These are phyloP conservation scores for Lepilemur septentrionalis DNA, from an alignment of 2,797 vertebrate genomes.

Conservation along the genomic window DNA sequence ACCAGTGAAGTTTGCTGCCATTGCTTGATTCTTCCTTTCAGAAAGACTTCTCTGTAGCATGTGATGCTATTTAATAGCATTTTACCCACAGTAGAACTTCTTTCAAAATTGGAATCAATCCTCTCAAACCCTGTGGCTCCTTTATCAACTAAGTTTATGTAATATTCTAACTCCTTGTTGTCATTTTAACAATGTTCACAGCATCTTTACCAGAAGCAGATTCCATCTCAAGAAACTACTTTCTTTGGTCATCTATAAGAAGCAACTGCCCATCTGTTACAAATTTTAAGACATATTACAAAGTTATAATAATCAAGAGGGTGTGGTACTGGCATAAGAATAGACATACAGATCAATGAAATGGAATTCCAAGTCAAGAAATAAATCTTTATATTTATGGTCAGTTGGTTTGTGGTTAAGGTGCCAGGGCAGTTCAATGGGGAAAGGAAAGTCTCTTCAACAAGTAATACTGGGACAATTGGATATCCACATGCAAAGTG, in stretches of 20 bases:
- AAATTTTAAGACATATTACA: not conserved
- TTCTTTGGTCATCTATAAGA: not conserved
- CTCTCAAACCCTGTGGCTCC: not conserved
- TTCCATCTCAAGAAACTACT: not conserved
- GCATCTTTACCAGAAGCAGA: not conserved
- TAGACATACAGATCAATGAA: not conserved
- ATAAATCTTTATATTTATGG: not conserved
- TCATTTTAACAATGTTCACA: not conserved
- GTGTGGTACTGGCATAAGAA: not conserved
- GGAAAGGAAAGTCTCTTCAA: not conserved
- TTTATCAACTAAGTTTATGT: not conserved
- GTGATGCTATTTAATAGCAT: not conserved
- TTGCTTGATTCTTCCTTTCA: not conserved
- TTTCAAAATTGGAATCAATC: not conserved
- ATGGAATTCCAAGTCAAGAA: not conserved
- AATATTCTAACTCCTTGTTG: not conserved
- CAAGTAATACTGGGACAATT: not conserved
- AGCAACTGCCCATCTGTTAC: not conserved
- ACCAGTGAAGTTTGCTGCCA: not conserved
- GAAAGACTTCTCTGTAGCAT: not conserved
- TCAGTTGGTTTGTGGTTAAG: not conserved
- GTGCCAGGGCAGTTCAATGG: not conserved
- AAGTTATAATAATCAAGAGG: not conserved
- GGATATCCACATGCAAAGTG: not conserved
- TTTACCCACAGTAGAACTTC: not conserved